Evolutionary conservation across 2,797 vertebrate genomes (phyloP).

Genomic region (Decapterus maruadsi): DNA sequence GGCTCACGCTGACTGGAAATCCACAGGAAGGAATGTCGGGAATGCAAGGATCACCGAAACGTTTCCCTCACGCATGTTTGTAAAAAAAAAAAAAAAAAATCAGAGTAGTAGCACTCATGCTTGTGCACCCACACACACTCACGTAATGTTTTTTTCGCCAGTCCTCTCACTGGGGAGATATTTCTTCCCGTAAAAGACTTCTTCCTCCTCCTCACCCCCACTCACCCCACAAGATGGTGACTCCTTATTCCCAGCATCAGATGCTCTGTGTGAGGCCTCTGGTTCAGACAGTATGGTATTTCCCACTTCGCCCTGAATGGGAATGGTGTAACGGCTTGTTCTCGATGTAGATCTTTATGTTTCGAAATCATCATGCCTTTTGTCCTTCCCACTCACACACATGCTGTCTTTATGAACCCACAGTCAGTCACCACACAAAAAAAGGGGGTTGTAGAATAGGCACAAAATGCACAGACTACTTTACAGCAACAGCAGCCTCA

Average conservation of each 20-base stretch:
- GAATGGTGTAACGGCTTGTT: conserved; percentile 18
- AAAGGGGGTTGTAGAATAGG: neutral
- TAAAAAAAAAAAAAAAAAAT: conserved; percentile 61
- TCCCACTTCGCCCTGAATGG: conserved; percentile 52
- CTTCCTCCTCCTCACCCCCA: conserved; percentile 34
- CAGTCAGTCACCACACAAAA: neutral
- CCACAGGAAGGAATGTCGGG: conserved; percentile 78
- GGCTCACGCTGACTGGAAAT: conserved; percentile 80
- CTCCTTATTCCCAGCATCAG: conserved; percentile 80
- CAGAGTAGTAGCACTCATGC: conserved; percentile 38
- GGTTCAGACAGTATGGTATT: conserved; percentile 51
- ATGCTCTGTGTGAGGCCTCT: conserved; percentile 71
- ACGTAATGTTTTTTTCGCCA: conserved; percentile 42
- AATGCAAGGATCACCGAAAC: conserved; percentile 74
- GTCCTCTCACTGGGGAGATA: conserved; percentile 64
- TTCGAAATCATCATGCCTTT: neutral
- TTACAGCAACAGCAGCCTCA: neutral
- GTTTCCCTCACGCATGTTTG: conserved; percentile 66
- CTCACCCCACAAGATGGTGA: conserved; percentile 64
- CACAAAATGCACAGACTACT: neutral
- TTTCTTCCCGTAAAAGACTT: conserved; percentile 78
- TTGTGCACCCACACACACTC: conserved; percentile 35
- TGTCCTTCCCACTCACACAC: neutral
- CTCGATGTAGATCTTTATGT: neutral
- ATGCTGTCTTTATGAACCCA: neutral